A percentile compares a stretch with the other conserved stretches of the same genome.
phyloP scores from a whole-genome alignment of 1,140 invertebrate species.

The Lepidotrigona ventralis region DNA sequence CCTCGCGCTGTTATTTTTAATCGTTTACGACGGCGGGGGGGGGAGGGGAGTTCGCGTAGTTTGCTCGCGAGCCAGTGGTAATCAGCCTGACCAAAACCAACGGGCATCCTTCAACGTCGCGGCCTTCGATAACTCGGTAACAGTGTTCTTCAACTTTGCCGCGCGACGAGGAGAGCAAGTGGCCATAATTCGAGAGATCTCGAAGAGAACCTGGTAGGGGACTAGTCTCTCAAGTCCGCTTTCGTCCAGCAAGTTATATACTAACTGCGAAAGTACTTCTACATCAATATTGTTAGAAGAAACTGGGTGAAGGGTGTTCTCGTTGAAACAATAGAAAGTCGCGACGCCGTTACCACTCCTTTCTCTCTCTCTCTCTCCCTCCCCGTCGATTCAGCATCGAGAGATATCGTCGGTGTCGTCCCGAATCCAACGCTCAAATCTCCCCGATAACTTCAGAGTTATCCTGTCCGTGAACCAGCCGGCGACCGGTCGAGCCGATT shows the following conservation, averaged over 20 bases:
- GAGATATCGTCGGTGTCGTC: neutral
- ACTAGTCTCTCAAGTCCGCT: neutral
- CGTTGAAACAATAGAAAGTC: too few relatives aligned
- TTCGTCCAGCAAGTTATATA: neutral
- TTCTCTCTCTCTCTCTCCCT: too few relatives aligned
- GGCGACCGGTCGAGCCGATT: neutral
- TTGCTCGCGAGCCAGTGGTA: neutral
- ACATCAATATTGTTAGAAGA: neutral
- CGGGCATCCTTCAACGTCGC: neutral
- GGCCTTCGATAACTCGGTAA: neutral
- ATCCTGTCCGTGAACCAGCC: neutral
- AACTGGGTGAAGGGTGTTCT: neutral
- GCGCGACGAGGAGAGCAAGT: neutral
- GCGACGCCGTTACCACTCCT: too few relatives aligned
- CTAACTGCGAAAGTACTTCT: neutral
- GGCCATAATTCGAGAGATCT: neutral
- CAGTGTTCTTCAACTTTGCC: neutral
- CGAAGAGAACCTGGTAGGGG: neutral
- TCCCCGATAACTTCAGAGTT: neutral
- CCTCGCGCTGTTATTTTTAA: neutral
- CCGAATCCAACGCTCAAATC: neutral
- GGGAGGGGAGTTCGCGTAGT: neutral
- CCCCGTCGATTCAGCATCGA: neutral
- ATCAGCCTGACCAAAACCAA: neutral
- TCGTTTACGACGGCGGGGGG: neutral